Evolutionary conservation across 1,140 invertebrate genomes (phyloP).

Genomic region (Pogonus chalceus): DNA sequence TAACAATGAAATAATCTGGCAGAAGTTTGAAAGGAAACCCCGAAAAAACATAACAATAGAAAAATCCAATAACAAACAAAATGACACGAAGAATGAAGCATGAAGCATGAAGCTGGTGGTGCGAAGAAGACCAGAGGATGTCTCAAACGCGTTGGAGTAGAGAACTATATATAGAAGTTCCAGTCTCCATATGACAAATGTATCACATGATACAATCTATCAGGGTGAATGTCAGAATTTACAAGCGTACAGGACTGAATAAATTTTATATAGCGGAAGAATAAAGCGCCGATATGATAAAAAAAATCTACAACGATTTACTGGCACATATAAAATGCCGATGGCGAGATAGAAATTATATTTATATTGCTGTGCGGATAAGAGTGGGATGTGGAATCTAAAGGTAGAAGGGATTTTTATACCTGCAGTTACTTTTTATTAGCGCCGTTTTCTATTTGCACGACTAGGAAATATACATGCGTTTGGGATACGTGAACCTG

Average conservation of each 20-base stretch:
- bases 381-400: neutral
- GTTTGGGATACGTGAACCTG: too few species aligned
- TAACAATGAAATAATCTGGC: too few species aligned
- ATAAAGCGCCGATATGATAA: slow-evolving; percentile 4
- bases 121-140: too few species aligned
- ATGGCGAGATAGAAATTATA: slow-evolving; percentile 5
- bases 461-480: neutral
- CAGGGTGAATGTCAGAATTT: neutral
- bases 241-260: neutral
- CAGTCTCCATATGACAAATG: neutral
- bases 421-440: slow-evolving; percentile 7
- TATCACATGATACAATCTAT: neutral
- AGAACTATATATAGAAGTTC: too few species aligned
- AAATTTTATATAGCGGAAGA: slow-evolving; percentile 3
- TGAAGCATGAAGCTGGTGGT: too few species aligned
- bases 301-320: slow-evolving; percentile 6
- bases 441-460: slow-evolving; percentile 3
- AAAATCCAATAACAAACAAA: too few species aligned
- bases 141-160: too few species aligned
- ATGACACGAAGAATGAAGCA: too few species aligned
- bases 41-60: too few species aligned
- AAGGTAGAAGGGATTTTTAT: neutral
- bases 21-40: too few species aligned
- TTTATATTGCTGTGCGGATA: slow-evolving; percentile 2
- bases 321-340: slow-evolving; percentile 4